Evolutionary conservation across 2,888 invertebrate species (phyloP).

Genomic region (Harpagoxenus sublaevis): DNA sequence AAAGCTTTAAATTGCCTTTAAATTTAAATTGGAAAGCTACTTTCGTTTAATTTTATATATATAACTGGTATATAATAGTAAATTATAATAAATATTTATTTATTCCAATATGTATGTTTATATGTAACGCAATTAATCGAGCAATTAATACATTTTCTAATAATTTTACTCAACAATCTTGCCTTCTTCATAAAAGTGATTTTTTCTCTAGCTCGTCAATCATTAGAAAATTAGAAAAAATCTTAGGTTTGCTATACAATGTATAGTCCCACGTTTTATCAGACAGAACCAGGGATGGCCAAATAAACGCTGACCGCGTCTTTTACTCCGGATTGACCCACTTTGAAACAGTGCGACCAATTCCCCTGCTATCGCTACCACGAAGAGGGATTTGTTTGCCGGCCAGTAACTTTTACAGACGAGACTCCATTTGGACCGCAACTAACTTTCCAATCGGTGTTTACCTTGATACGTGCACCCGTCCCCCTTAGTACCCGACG

Average conservation of each 20-base stretch:
- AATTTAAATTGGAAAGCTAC: neutral
- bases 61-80: neutral
- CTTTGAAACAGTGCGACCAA: constrained; percentile 69
- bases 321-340: constrained; percentile 73
- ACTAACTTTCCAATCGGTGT: constrained; percentile 81
- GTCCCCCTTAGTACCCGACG: constrained; percentile 23
- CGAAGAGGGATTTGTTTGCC: constrained; percentile 76
- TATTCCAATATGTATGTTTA: neutral
- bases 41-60: neutral
- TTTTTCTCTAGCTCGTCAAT: neutral
- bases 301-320: constrained; percentile 53
- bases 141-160: neutral
- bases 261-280: constrained; percentile 2
- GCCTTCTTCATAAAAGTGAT: neutral
- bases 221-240: neutral
- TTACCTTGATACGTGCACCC: constrained; percentile 78
- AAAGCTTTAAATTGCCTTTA: neutral
- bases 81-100: neutral
- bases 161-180: neutral
- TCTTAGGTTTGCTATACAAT: neutral
- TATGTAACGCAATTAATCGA: neutral
- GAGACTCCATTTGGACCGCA: constrained; percentile 75
- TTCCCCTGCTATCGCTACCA: constrained; percentile 55
- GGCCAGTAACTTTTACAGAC: constrained; percentile 77
- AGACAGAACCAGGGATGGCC: neutral